Base-by-base conservation (phyloP, 2,797 vertebrate species). In the Enteromius radiatus region DNA sequence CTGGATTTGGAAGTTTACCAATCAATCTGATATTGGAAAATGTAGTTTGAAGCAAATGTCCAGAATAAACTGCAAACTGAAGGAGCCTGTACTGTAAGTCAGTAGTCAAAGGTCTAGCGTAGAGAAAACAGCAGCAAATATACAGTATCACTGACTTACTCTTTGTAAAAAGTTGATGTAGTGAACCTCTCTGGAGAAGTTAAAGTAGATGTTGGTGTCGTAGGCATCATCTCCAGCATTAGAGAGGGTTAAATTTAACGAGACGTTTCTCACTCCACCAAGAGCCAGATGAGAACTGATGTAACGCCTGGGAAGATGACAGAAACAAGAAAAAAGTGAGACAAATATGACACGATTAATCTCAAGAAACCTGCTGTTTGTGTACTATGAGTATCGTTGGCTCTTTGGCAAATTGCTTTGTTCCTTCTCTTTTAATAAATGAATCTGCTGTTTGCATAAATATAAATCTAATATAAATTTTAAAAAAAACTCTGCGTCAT, bases 161-260 rank as follows among this genome's bases (percentile, higher is more conserved):
- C 96, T 97, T 92, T 99, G 97, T 97, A 97, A 97, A 94, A 97
- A 98, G 94, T 99, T 99, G 93, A 99, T 99, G 93, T 99, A 99
- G 94, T 96, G 98, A 83, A 99, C 95, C 80, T 99, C 97, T 80
- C 91, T 95, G 91, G 98, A 97, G 90, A 99, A 97, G 83, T 98
- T 98, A 92, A 99, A 96, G 93, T 96, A 97, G 86, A 99, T 96
- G 63, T 98, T 99, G 88, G 98, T 96, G 88, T 99, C 98, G 0
- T 99, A 99, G 69, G 98, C 98, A 0, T 99, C 98, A 0, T 99
- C 98, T 12, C 98, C 98, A 0, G 94, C 69, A 70, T 99, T 99
- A 9, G 96, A 95, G 88, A 99, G 94, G 85, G 97, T 96, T 88
- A 99, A 85, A 86, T 98, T 99, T 56, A 99, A 89, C 3, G 98